These are phyloP conservation scores for Gymnarchus niloticus DNA, from an alignment of 2,113 vertebrate genomes.

Conservation along the genomic window DNA sequence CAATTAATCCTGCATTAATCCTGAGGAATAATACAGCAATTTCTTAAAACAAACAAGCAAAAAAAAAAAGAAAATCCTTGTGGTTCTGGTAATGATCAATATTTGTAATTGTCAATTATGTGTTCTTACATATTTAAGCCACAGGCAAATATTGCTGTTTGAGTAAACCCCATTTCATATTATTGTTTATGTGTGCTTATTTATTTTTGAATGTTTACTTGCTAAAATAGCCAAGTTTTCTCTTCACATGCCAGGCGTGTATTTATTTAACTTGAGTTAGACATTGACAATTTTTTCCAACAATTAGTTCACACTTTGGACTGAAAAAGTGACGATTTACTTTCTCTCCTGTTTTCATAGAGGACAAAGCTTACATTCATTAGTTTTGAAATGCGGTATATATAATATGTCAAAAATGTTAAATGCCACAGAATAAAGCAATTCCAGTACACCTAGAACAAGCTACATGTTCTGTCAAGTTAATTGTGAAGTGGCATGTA, in stretches of 20 bases:
- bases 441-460: conserved; percentile 11
- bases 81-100: not conserved
- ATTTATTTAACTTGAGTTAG: conserved; percentile 26
- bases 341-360: conserved; percentile 16
- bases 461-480: conserved; percentile 1
- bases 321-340: conserved; percentile 9
- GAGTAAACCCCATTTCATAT: not conserved
- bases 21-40: not conserved
- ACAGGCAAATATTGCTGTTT: not conserved
- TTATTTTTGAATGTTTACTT: conserved; percentile 19
- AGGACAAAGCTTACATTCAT: conserved; percentile 17
- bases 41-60: not conserved
- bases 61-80: not conserved
- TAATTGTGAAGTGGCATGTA: not conserved
- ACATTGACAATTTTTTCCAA: conserved; percentile 26
- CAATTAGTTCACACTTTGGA: conserved; percentile 29
- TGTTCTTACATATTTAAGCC: not conserved
- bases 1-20: not conserved
- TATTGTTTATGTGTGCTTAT: not conserved
- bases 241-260: conserved; percentile 1
- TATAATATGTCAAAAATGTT: not conserved
- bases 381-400: not conserved
- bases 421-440: conserved; percentile 20
- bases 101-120: not conserved
- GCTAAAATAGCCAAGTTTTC: conserved; percentile 22